Evolutionary conservation across 2,888 invertebrate genomes (phyloP).

Genomic region (Polietes domitor): DNA sequence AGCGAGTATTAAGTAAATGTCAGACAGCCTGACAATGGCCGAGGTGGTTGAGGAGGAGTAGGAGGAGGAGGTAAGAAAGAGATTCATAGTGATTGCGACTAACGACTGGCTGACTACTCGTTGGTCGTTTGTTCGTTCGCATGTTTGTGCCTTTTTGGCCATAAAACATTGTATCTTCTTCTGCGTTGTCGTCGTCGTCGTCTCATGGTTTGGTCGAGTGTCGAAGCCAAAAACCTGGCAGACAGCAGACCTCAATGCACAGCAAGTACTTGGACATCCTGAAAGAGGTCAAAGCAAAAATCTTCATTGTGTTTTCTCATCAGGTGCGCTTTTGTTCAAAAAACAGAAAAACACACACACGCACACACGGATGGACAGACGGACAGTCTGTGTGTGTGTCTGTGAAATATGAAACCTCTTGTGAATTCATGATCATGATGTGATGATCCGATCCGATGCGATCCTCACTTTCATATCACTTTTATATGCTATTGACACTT

Average conservation of each 20-base stretch:
- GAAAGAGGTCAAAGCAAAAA: slow-evolving; percentile 75
- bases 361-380: slow-evolving; percentile 37
- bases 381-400: slow-evolving; percentile 55
- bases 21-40: background rate
- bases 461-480: slow-evolving; percentile 23
- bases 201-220: slow-evolving; percentile 25
- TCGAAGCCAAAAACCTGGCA: slow-evolving; percentile 40
- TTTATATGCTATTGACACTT: slow-evolving; percentile 56
- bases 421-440: slow-evolving; percentile 73
- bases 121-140: background rate
- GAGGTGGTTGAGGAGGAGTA: too few relatives aligned
- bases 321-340: slow-evolving; percentile 73
- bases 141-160: slow-evolving; percentile 10
- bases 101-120: background rate
- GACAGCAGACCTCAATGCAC: slow-evolving; percentile 7
- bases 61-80: background rate
- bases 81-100: slow-evolving; percentile 22
- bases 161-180: slow-evolving; percentile 22
- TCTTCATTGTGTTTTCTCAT: slow-evolving; percentile 78
- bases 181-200: background rate
- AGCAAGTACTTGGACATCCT: slow-evolving; percentile 72
- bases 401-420: slow-evolving; percentile 78
- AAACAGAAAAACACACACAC: slow-evolving; percentile 4
- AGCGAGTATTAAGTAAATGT: slow-evolving; percentile 16
- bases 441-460: slow-evolving; percentile 40